These are phyloP conservation scores for Crotalus horridus DNA, from an alignment of 2,113 vertebrate genomes.

Conservation along the genomic window DNA sequence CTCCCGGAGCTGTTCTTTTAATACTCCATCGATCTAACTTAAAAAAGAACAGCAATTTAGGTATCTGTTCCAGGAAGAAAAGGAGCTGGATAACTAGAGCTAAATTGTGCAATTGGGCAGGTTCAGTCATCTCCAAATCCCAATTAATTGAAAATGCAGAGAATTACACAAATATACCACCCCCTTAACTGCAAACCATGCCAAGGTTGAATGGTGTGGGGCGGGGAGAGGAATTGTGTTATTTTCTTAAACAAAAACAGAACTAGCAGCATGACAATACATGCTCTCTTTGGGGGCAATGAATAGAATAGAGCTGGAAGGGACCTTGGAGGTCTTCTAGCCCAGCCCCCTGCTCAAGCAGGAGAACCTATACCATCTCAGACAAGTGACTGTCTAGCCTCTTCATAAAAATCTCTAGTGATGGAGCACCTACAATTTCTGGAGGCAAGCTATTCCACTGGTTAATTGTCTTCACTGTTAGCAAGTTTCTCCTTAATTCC, in stretches of 20 bases:
- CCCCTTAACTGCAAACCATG: not conserved
- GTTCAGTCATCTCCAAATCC: not conserved
- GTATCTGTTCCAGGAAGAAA: not conserved
- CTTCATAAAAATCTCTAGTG: too few relatives aligned
- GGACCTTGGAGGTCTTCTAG: too few relatives aligned
- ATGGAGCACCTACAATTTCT: too few relatives aligned
- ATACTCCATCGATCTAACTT: not conserved
- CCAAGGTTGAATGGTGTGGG: not conserved
- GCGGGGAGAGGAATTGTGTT: not conserved
- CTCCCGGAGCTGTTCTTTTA: not conserved
- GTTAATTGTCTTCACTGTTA: too few relatives aligned
- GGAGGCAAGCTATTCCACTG: too few relatives aligned
- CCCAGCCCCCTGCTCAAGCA: too few relatives aligned
- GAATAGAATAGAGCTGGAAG: too few relatives aligned
- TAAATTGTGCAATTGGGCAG: not conserved
- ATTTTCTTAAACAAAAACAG: not conserved
- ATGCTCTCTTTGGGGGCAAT: not conserved
- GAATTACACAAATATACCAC: not conserved
- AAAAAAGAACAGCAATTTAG: not conserved
- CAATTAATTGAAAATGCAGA: not conserved
- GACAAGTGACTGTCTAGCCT: too few relatives aligned
- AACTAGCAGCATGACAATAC: not conserved
- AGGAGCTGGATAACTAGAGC: not conserved
- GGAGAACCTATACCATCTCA: too few relatives aligned
- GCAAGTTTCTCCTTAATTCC: too few relatives aligned